Evolutionary conservation across 1,140 invertebrate species (phyloP).

Genomic region (Stegodyphus dumicola): DNA sequence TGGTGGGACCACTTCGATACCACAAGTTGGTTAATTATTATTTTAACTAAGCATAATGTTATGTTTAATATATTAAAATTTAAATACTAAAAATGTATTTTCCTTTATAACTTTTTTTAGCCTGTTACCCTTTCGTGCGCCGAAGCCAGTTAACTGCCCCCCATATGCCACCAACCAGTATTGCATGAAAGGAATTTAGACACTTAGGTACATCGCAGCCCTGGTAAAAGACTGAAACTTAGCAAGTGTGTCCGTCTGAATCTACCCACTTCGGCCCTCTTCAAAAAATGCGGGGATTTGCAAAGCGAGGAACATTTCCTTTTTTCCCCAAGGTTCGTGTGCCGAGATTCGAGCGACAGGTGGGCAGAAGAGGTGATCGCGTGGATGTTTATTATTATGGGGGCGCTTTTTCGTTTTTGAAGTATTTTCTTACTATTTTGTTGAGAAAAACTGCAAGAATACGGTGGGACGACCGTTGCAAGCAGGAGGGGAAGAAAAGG

Average conservation of each 20-base stretch:
- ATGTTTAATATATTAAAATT: no score
- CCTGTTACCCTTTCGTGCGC: neutral
- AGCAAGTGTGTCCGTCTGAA: neutral
- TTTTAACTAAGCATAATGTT: no score
- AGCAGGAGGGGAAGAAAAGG: neutral
- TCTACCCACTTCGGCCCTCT: neutral
- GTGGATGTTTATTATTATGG: conserved; percentile 58
- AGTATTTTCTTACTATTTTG: neutral
- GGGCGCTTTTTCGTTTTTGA: conserved; percentile 8
- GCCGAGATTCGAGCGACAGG: conserved; percentile 24
- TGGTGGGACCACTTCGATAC: no score
- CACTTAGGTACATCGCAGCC: no score
- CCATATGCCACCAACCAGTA: no score
- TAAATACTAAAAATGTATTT: no score
- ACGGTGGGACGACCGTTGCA: neutral
- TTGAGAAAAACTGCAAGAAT: neutral
- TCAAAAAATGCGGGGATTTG: neutral
- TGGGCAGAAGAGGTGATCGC: conserved; percentile 31
- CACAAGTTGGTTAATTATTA: no score
- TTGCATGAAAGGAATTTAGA: no score
- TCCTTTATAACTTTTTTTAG: neutral
- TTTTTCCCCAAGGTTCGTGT: conserved; percentile 1
- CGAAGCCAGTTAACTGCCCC: no score
- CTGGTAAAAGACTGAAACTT: neutral
- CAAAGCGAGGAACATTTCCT: conserved; percentile 10